phyloP scores from a whole-genome alignment of 2,797 vertebrate genomes.

The Neosilurus mollespiculum region DNA sequence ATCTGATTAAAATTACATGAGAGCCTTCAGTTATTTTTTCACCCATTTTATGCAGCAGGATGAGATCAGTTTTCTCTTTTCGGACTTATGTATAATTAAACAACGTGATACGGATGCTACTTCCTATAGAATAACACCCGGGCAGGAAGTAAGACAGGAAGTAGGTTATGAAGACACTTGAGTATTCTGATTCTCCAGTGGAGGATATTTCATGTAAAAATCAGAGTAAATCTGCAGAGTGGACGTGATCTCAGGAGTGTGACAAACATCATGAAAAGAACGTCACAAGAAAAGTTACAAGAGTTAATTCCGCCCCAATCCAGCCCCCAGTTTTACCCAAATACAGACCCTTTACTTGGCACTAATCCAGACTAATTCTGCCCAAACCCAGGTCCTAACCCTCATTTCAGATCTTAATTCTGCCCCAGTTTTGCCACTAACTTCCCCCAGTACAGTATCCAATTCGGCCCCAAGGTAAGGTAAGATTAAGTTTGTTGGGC shows the following conservation, averaged over 20 bases:
- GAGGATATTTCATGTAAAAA: background rate
- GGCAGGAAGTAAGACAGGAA: conserved; percentile 32
- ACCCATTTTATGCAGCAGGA: background rate
- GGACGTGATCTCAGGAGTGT: background rate
- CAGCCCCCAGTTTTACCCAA: background rate
- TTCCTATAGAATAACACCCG: conserved; percentile 8
- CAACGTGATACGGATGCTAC: background rate
- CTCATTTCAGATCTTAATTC: background rate
- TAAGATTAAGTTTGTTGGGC: too few relatives aligned
- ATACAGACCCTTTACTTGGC: too few relatives aligned
- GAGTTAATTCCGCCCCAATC: background rate
- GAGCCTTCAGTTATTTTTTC: background rate
- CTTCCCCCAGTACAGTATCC: too few relatives aligned
- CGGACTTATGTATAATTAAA: conserved; percentile 41
- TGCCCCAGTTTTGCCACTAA: too few relatives aligned
- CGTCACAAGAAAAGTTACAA: background rate
- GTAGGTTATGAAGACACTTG: conserved; percentile 52
- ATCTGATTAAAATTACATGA: conserved; percentile 13
- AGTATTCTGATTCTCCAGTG: background rate
- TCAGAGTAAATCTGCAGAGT: background rate
- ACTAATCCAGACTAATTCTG: too few relatives aligned
- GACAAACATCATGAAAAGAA: background rate
- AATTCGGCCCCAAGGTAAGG: too few relatives aligned
- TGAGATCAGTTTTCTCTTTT: background rate
- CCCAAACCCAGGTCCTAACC: background rate